Conservation (phyloP, 2,888 invertebrate species). For the Lobophora halterata region DNA sequence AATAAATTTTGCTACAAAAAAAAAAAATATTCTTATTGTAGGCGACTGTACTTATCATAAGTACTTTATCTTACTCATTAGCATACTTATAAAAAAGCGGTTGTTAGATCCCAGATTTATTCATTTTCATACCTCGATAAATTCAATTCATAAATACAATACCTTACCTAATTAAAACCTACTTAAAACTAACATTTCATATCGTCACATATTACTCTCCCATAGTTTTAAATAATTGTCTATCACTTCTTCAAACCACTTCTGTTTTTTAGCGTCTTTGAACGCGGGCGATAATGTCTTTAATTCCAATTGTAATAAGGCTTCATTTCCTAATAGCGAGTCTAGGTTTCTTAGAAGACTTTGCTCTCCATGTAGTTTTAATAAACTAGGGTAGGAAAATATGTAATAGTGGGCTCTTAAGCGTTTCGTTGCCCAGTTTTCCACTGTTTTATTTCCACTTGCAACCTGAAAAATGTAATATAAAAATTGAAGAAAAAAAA, state of each 20-base stretch:
- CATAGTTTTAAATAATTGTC: conserved; percentile 94
- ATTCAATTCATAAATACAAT: conserved; percentile 17
- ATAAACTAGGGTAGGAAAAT: conserved; percentile 88
- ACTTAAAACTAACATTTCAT: conserved; percentile 24
- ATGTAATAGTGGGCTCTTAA: conserved; percentile 88
- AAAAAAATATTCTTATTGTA: no score
- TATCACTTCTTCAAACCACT: conserved; percentile 93
- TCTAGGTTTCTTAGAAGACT: conserved; percentile 86
- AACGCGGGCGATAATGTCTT: conserved; percentile 90
- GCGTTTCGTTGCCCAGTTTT: conserved; percentile 87
- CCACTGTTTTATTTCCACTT: conserved; percentile 89
- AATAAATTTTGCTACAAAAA: no score
- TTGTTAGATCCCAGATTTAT: not conserved
- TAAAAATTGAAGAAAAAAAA: conserved; percentile 5
- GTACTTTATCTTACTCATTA: no score
- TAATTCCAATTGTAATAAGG: conserved; percentile 90
- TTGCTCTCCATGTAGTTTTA: conserved; percentile 91
- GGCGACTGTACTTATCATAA: no score
- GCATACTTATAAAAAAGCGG: not conserved
- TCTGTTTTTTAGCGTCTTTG: conserved; percentile 85
- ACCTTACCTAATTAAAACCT: conserved; percentile 6
- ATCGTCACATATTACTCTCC: conserved; percentile 91
- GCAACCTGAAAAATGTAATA: conserved; percentile 74
- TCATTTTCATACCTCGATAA: not conserved
- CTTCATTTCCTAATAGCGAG: conserved; percentile 88